These are phyloP conservation scores for Lordiphosa andalusiaca DNA, from an alignment of 2,888 invertebrate genomes.

Conservation along the genomic window DNA sequence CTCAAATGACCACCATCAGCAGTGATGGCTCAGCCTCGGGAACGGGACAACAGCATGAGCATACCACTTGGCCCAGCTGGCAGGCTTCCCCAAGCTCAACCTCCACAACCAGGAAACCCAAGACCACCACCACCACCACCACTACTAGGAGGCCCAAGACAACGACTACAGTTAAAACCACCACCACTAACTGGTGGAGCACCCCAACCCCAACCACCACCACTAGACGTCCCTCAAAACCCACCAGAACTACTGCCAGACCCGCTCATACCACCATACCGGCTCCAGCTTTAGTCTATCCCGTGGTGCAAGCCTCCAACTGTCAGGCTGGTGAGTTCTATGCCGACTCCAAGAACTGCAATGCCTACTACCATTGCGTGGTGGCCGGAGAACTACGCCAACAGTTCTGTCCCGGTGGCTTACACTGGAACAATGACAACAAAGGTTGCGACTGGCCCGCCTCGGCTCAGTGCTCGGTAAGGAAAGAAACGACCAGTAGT, in stretches of 20 bases:
- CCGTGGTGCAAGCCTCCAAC: constrained; percentile 78
- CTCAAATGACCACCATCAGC: constrained; percentile 86
- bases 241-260: constrained; percentile 56
- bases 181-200: constrained; percentile 81
- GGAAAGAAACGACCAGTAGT: constrained; percentile 21
- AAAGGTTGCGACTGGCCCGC: constrained; percentile 91
- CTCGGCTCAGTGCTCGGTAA: constrained; percentile 84
- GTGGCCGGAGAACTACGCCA: constrained; percentile 85
- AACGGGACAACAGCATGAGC: constrained; percentile 59
- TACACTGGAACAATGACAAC: constrained; percentile 88
- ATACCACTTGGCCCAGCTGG: constrained; percentile 77
- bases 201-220: constrained; percentile 51
- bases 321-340: constrained; percentile 82
- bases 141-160: constrained; percentile 51
- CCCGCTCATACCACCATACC: constrained; percentile 78
- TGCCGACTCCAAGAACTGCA: constrained; percentile 86
- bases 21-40: constrained; percentile 81
- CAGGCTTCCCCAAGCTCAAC: constrained; percentile 47
- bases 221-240: constrained; percentile 56
- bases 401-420: constrained; percentile 88
- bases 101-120: constrained; percentile 54
- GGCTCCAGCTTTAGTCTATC: constrained; percentile 81
- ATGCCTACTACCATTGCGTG: constrained; percentile 88
- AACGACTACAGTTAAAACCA: constrained; percentile 27
- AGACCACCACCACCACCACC: constrained; percentile 38